Evolutionary conservation across 2,113 vertebrate genomes (phyloP).

Genomic region (Lasiurus borealis): DNA sequence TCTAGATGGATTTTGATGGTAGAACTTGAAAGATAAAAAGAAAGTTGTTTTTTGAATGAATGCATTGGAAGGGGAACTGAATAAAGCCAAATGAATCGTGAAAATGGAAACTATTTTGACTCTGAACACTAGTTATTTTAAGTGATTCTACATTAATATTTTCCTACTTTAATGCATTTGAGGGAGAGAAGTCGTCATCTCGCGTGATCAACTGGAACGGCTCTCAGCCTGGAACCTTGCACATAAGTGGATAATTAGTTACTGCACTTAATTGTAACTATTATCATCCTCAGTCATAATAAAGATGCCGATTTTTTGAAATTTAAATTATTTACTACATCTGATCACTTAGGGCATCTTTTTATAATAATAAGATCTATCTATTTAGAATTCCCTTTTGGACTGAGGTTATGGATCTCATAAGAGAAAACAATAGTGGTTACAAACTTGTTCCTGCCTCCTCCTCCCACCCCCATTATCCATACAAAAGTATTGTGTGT

Average conservation of each 20-base stretch:
- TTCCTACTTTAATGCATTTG: slow-evolving; percentile 54
- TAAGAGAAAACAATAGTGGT: neutral
- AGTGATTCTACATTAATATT: slow-evolving; percentile 67
- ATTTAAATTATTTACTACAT: slow-evolving; percentile 7
- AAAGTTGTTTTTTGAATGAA: slow-evolving; percentile 64
- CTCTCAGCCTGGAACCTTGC: slow-evolving; percentile 37
- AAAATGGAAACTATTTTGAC: slow-evolving; percentile 65
- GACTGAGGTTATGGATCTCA: neutral
- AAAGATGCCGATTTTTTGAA: neutral
- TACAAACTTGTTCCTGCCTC: neutral
- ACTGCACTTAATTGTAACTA: neutral
- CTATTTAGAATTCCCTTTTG: slow-evolving; percentile 40
- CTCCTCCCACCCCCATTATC: neutral
- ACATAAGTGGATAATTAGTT: neutral
- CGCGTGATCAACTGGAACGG: neutral
- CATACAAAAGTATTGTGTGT: neutral
- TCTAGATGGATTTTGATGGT: slow-evolving; percentile 60
- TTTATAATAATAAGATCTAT: neutral
- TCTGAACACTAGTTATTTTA: slow-evolving; percentile 72
- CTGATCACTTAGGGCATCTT: slow-evolving; percentile 14
- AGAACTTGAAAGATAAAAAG: slow-evolving; percentile 68
- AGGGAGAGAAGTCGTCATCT: slow-evolving; percentile 46
- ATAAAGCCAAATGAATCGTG: slow-evolving; percentile 54
- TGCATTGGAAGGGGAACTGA: slow-evolving; percentile 51
- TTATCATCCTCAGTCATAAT: neutral